Evolutionary conservation across 2,113 vertebrate species (phyloP), one percentile per base, ranked within the genome.

Genomic region (Corythoichthys haematopterus): DNA sequence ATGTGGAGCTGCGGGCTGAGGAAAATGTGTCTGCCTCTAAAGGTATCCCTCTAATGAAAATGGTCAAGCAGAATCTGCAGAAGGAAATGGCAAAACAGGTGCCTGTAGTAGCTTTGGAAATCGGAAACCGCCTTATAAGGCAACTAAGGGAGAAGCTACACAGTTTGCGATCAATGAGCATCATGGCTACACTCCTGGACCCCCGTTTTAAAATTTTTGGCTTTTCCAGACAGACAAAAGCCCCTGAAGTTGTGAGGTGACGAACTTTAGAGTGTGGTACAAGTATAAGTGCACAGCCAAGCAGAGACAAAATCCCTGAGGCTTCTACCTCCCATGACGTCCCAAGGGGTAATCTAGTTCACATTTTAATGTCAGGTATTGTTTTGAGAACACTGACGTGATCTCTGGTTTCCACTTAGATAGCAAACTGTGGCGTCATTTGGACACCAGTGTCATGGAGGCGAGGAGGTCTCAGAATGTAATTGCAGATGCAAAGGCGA

Each of bases 401-500:
- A 47, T 47, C 14, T 56, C 6, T 46, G n/a, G 11, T 28, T 66
- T 9, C 13, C 12, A 40, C 64, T 33, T 8, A 20, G 36, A 51
- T 20, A 65, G 6, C 64, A 55, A 66, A 66, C 64, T 55, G 50
- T 66, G 64, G 50, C 37, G 2, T 66, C 50, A 11, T 40, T 13
- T 33, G 10, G 50, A 43, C 38, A 1, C 10, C 38, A 45, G 9
- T 3, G 38, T 45, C n/a, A 40, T 53, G 35, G 9, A 43, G 37
- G 3, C 50, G 14, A 11, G 15, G 15, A 13, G 14, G 16, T 13
- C 50, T 3, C 12, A 47, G 12, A 55, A 55, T 45, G 64, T 65
- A 6, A 52, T 48, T 1, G 20, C 20, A 28, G 20, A 28, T 28
- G 20, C 20, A 28, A 28, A 28, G 20, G 20, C 20, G 20, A 28